phyloP scores from a whole-genome alignment of 2,797 vertebrate genomes.

The Melanotaenia parkinsoni region DNA sequence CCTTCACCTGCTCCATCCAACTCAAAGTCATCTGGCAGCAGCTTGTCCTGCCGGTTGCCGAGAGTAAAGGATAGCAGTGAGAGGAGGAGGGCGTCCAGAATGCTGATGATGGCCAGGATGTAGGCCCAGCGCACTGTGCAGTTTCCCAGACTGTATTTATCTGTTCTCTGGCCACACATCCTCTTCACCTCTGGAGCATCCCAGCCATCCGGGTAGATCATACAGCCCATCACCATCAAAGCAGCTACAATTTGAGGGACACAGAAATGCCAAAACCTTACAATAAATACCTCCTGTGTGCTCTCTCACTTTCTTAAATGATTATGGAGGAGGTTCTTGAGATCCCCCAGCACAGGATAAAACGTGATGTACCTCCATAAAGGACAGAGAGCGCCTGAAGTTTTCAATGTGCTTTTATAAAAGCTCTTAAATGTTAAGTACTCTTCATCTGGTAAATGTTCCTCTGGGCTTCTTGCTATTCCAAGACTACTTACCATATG shows the following conservation, averaged over 20 bases:
- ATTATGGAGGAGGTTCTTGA: constrained; percentile 21
- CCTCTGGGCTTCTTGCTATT: constrained; percentile 10
- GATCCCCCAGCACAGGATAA: constrained; percentile 17
- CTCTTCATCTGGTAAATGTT: constrained; percentile 21
- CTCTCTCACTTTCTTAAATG: constrained; percentile 37
- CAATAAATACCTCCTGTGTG: constrained; percentile 37
- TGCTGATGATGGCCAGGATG: constrained; percentile 96
- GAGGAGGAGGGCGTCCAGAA: constrained; percentile 92
- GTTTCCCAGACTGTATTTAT: constrained; percentile 93
- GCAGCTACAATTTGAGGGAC: constrained; percentile 46
- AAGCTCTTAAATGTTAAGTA: constrained; percentile 36
- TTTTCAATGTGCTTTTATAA: constrained; percentile 33
- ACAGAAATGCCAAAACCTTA: constrained; percentile 20
- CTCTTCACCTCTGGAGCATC: constrained; percentile 90
- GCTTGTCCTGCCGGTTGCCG: constrained; percentile 94
- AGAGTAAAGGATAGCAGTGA: constrained; percentile 93
- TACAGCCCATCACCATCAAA: constrained; percentile 92
- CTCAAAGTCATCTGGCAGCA: constrained; percentile 92
- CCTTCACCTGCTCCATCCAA: constrained; percentile 85
- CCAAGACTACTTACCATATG: not conserved
- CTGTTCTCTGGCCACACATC: constrained; percentile 93
- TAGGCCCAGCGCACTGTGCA: constrained; percentile 98
- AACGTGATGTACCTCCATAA: constrained; percentile 20
- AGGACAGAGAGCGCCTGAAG: constrained; percentile 35
- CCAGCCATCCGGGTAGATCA: constrained; percentile 99